Base-by-base conservation (phyloP, 2,888 invertebrate species). In the Anoncus sp. region DNA sequence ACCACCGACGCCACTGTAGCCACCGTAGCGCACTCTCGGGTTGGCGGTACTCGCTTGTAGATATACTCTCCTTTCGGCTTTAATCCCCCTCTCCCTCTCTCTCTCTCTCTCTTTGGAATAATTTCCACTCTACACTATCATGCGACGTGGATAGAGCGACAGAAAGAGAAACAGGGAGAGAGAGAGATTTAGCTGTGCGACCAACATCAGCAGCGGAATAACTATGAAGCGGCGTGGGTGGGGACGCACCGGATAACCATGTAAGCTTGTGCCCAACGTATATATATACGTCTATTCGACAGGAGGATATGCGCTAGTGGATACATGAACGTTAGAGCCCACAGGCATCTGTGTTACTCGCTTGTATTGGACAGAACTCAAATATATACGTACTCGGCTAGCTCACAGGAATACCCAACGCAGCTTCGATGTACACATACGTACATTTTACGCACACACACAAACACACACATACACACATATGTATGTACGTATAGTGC, bases 21-120 rank as follows among this genome's bases (percentile, higher is more conserved):
- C 74, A 62, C 47, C 62, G 66, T 66, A 67, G 66, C 53, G 60
- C 67, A 55, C 69, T 60, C 70, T 49, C 71, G 45, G 71, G 60
- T 66, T 62, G 66, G 55, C 55, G 60, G 60, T 51, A 59, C 69
- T 55, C 71, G 47, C 62, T 43, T 53, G 75, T 73, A 66, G 73
- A 66, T 77, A 66, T 77, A 80, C 74, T 78, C 81, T 78, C 76
- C 76, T 76, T 75, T 78, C 72, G 74, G 73, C 63, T 76, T 71
- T 78, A 55, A 74, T 73, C 66, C 72, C 55, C 43, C 53, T 62
- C 72, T 47, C 43, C 53, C 69, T 51, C 38, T 49, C 59, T 40
- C 59, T 70, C 69, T 70, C 38, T 24, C 69, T 66, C 65, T 66
- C 57, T 49, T 57, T 24, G 65, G 59, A 73, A 79, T 69, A 76